Percentiles rank a stretch among this genome's conserved stretches.
Evolutionary conservation across 2,888 invertebrate genomes (phyloP).

Genomic region (Drosophila neutralis): DNA sequence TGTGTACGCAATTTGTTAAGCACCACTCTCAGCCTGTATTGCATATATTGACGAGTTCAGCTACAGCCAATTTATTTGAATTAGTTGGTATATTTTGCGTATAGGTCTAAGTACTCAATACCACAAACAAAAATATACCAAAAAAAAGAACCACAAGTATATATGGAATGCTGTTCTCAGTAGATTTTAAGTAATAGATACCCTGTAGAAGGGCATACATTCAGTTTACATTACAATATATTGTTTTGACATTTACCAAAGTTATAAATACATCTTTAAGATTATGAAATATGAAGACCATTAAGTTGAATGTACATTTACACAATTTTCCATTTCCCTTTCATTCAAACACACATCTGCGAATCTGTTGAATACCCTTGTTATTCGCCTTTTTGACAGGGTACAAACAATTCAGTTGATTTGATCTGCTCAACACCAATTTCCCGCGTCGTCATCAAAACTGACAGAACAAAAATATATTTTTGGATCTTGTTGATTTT

Average conservation of each 20-base stretch:
- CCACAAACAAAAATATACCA: background rate
- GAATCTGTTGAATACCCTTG: background rate
- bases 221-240: background rate
- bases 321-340: background rate
- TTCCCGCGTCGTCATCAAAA: conserved; percentile 54
- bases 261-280: background rate
- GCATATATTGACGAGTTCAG: conserved; percentile 60
- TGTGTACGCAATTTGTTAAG: conserved; percentile 34
- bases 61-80: conserved; percentile 67
- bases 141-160: background rate
- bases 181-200: background rate
- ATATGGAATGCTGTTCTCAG: background rate
- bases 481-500: conserved; percentile 64
- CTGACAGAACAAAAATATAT: conserved; percentile 45
- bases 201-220: background rate
- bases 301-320: background rate
- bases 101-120: conserved; percentile 26
- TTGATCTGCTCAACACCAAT: conserved; percentile 19
- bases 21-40: background rate
- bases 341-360: background rate
- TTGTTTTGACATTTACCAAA: background rate
- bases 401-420: conserved; percentile 22
- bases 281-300: background rate
- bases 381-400: conserved; percentile 4
- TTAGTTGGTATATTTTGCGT: conserved; percentile 67